Conservation (phyloP, 2,797 vertebrate genomes). For the Sebastes steindachneri region DNA sequence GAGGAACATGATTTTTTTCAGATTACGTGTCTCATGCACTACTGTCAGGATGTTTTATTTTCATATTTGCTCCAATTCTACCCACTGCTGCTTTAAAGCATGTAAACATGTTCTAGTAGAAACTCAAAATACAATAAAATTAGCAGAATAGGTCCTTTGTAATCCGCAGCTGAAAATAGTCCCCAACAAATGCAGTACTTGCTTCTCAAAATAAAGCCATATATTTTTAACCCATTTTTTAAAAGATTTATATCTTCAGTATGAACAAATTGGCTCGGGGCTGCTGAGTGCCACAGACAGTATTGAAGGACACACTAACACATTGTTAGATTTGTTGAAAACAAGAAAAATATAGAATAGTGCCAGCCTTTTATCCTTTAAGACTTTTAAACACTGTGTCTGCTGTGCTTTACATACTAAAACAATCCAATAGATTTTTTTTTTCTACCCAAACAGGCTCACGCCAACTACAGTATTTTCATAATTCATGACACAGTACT, state of each 20-base stretch:
- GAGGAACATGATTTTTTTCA: no score
- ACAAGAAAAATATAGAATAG: not conserved
- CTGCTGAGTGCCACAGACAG: not conserved
- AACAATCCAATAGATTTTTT: conserved; percentile 20
- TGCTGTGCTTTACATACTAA: conserved; percentile 18
- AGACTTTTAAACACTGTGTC: conserved; percentile 31
- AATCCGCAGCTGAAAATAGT: conserved; percentile 2
- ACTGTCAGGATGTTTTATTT: no score
- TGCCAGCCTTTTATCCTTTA: not conserved
- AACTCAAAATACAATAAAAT: no score
- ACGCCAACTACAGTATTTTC: conserved; percentile 52
- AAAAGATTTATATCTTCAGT: not conserved
- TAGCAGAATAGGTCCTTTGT: not conserved
- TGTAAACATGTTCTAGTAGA: no score
- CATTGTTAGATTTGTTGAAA: conserved; percentile 20
- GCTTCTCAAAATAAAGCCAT: not conserved
- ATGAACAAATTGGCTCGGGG: not conserved
- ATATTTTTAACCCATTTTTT: not conserved
- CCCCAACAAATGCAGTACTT: not conserved
- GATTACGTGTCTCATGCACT: no score
- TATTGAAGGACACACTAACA: conserved; percentile 18
- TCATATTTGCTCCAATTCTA: no score
- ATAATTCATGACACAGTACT: conserved; percentile 56
- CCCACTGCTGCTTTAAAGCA: no score
- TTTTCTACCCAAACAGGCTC: conserved; percentile 25